Evolutionary conservation across 2,888 invertebrate genomes (phyloP).

Genomic region (Acleris holmiana): DNA sequence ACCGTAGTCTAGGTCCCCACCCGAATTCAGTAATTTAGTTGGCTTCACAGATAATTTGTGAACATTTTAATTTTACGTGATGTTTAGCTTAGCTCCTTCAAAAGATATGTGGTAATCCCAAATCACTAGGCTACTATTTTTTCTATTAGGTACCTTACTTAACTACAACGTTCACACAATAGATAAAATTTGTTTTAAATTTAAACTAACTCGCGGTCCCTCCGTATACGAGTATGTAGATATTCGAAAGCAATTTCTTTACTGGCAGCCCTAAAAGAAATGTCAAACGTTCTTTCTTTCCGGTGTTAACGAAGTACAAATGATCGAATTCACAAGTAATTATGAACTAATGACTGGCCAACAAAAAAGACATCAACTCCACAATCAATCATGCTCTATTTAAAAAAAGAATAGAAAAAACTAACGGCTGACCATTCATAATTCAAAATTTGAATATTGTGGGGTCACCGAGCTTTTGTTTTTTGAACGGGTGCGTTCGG

Average conservation of each 20-base stretch:
- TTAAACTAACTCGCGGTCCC: no score
- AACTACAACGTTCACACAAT: no score
- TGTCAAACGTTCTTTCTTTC: slow-evolving; percentile 34
- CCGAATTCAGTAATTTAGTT: no score
- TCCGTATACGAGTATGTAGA: neutral
- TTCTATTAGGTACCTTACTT: no score
- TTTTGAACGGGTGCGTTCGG: slow-evolving; percentile 43
- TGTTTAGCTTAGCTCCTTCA: no score
- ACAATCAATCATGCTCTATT: slow-evolving; percentile 80
- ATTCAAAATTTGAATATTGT: slow-evolving; percentile 75
- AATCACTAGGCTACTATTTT: no score
- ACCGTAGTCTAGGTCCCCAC: no score
- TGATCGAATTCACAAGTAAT: slow-evolving; percentile 79
- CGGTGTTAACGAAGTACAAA: slow-evolving; percentile 55
- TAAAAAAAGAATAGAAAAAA: slow-evolving; percentile 55
- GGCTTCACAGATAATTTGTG: no score
- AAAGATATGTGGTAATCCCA: no score
- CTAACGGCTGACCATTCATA: slow-evolving; percentile 62
- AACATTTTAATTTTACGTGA: no score
- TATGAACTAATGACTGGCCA: slow-evolving; percentile 76
- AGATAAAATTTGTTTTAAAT: no score
- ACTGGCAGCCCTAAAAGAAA: slow-evolving; percentile 35
- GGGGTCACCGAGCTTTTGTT: slow-evolving; percentile 59
- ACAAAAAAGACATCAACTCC: slow-evolving; percentile 77
- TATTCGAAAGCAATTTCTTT: neutral